Evolutionary conservation across 2,888 invertebrate species (phyloP), one percentile per base, ranked within the genome.

Genomic region (Pogonocherus hispidulus): DNA sequence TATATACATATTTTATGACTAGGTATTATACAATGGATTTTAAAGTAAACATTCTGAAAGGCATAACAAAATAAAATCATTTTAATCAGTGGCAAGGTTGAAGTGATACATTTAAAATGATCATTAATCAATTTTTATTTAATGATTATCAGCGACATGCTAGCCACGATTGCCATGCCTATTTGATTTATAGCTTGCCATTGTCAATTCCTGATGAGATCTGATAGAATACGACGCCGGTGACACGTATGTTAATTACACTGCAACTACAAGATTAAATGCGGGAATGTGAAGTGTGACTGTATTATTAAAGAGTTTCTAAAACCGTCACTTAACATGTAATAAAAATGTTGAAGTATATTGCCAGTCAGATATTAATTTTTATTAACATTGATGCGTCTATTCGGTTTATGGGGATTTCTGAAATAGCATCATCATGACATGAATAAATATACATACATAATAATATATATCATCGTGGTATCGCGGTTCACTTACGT

Each of bases 231-330:
- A 27, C 27, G 37, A 27, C 57, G 46, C 27, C 27, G 22, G 59
- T 47, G 46, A 59, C 59, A 59, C 46, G 59, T 59, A 59, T 47
- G 59, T 18, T 47, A 59, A 59, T 59, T 59, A 59, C 5, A 44
- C 5, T 27, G 8, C 46, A 47, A 23, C 18, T 46, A 47, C 59
- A 59, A 46, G 46, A 47, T 59, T 18, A 59, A 23, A 59, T 18
- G 27, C 46, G 59, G 46, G 20, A 47, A 47, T 47, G 22, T 18
- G n/a, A 22, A 27, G 23, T 47, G 59, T 46, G 46, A 56, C 56
- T 56, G 19, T 56, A 14, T 56, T 56, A 44, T 56, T 56, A 56
- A 56, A 14, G 4, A 37, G 37, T 37, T 19, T 37, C n/a, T 37
- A n/a, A 37, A 47, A 47, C 19, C 3, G 14, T 14, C 14, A 41